These are phyloP conservation scores for Scaptomyza flava DNA, from an alignment of 2,888 invertebrate species.

Conservation along the genomic window DNA sequence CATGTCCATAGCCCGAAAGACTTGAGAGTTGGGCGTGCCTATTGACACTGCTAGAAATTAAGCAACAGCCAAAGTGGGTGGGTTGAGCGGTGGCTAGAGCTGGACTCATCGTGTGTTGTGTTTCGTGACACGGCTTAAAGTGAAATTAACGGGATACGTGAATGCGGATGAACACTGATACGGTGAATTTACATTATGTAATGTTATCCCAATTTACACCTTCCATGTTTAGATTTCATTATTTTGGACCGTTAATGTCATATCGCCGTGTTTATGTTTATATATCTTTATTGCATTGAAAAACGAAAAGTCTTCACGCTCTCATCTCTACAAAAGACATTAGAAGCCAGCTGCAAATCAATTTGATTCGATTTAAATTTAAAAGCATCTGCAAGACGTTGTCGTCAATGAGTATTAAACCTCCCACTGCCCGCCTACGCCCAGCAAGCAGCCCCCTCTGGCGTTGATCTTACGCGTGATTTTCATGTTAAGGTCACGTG, in stretches of 20 bases:
- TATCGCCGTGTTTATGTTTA: neutral
- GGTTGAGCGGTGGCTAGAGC: conserved; percentile 23
- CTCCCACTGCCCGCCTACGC: neutral
- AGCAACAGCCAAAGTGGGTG: conserved; percentile 22
- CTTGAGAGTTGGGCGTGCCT: conserved; percentile 58
- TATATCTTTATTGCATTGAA: no score
- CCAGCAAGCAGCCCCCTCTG: conserved; percentile 8
- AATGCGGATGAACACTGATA: no score
- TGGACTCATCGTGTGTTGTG: neutral
- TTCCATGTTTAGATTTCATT: neutral
- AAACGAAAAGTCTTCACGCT: neutral
- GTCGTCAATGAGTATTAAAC: conserved; percentile 31
- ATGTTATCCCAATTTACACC: neutral
- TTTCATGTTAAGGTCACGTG: conserved; percentile 78
- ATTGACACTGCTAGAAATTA: conserved; percentile 62
- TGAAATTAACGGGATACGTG: neutral
- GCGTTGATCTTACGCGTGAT: conserved; percentile 73
- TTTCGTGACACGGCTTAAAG: conserved; percentile 1
- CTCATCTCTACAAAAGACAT: conserved; percentile 28
- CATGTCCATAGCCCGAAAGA: conserved; percentile 28
- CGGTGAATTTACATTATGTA: no score
- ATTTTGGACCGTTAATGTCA: neutral
- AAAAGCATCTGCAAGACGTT: conserved; percentile 75
- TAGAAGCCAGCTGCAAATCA: conserved; percentile 79
- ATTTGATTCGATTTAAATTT: conserved; percentile 84